Evolutionary conservation across 2,797 vertebrate genomes (phyloP).

Genomic region (Leptodactylus fallax): DNA sequence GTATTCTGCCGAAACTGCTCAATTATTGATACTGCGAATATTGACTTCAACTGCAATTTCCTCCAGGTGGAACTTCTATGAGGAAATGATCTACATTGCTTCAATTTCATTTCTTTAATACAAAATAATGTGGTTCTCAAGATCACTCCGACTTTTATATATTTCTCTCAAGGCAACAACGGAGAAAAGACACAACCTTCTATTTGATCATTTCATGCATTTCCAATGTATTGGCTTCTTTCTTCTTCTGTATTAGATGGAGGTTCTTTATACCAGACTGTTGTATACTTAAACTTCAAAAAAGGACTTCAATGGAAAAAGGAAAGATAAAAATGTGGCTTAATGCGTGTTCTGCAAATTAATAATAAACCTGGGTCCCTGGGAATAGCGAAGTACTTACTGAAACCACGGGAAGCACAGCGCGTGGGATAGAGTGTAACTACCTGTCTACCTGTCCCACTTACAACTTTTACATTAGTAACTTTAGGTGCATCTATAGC

Average conservation of each 20-base stretch:
- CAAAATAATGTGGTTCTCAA: constrained; percentile 11
- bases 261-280: neutral
- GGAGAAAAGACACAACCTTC: neutral
- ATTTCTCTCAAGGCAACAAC: constrained; percentile 12
- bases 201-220: constrained; percentile 13
- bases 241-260: neutral
- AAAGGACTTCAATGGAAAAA: neutral
- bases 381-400: neutral
- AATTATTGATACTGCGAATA: constrained; percentile 47
- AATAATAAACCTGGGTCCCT: neutral
- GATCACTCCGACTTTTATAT: constrained; percentile 31
- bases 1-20: constrained; percentile 7
- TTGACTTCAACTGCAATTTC: constrained; percentile 21
- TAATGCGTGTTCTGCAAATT: neutral
- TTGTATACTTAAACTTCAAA: constrained; percentile 29
- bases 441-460: too few relatives aligned
- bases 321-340: neutral
- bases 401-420: too few relatives aligned
- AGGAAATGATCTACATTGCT: constrained; percentile 32
- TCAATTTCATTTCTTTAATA: constrained; percentile 31
- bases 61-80: constrained; percentile 17
- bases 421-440: too few relatives aligned
- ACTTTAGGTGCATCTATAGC: too few relatives aligned
- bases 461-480: too few relatives aligned
- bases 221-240: neutral